Evolutionary conservation across 2,797 vertebrate species (phyloP).

Genomic region (Intellagama lesueurii): DNA sequence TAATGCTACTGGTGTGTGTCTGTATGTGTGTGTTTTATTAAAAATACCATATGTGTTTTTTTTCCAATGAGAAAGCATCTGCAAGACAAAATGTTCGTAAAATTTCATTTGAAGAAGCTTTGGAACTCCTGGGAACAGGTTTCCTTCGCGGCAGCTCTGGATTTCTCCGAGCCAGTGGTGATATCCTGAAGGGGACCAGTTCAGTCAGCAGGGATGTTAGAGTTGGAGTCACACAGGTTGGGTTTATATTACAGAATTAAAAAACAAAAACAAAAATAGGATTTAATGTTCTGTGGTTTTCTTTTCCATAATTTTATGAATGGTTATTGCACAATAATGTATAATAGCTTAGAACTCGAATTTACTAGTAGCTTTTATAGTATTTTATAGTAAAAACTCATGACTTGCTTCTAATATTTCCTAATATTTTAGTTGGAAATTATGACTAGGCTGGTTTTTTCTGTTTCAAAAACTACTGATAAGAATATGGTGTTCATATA

Average conservation of each 20-base stretch:
- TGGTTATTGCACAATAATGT: neutral
- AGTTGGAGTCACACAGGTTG: constrained; percentile 92
- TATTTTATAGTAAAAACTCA: neutral
- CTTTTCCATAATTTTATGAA: constrained; percentile 7
- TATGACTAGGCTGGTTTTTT: constrained; percentile 24
- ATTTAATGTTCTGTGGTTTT: neutral
- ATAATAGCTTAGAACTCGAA: neutral
- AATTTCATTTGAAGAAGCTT: constrained; percentile 86
- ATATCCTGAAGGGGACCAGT: constrained; percentile 91
- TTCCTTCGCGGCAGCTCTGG: constrained; percentile 90
- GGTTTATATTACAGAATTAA: constrained; percentile 41
- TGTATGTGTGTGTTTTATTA: constrained; percentile 48
- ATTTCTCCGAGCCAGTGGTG: constrained; percentile 90
- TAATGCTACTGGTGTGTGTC: neutral
- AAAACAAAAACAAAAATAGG: neutral
- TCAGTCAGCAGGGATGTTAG: constrained; percentile 89
- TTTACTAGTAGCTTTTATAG: neutral
- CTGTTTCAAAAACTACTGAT: neutral
- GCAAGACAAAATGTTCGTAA: constrained; percentile 77
- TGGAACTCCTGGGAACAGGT: constrained; percentile 88
- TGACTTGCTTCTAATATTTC: neutral
- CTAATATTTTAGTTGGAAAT: neutral
- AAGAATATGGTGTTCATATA: too few species aligned
- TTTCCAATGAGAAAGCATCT: constrained; percentile 56
- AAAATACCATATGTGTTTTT: constrained; percentile 4